phyloP scores from a whole-genome alignment of 1,140 invertebrate species.

The Drosophila elegans region DNA sequence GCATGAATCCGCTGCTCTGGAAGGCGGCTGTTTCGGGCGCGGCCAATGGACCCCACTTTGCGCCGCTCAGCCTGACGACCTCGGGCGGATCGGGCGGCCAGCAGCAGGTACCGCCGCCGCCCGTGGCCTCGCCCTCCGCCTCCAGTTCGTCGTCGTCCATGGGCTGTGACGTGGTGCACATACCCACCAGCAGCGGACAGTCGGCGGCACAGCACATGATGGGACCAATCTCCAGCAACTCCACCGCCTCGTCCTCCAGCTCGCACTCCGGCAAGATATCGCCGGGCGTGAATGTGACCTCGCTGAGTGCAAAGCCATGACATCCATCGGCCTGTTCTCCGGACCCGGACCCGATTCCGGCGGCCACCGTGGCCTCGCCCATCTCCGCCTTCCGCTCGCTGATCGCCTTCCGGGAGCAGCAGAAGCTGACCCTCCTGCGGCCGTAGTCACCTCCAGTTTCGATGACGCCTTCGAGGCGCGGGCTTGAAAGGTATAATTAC shows the following conservation, averaged over 20 bases:
- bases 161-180: constrained; percentile 84
- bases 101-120: constrained; percentile 77
- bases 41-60: constrained; percentile 73
- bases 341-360: constrained; percentile 69
- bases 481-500: constrained; percentile 56
- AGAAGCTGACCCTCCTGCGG: constrained; percentile 71
- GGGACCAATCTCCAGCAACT: constrained; percentile 81
- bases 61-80: constrained; percentile 80
- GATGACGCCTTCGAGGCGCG: constrained; percentile 20
- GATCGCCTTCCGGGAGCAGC: constrained; percentile 81
- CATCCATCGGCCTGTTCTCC: constrained; percentile 71
- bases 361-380: constrained; percentile 61
- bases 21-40: constrained; percentile 80
- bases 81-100: constrained; percentile 22
- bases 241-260: constrained; percentile 78
- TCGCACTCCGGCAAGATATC: constrained; percentile 81
- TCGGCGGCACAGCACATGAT: constrained; percentile 78
- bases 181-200: constrained; percentile 61
- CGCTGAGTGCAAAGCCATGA: constrained; percentile 81
- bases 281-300: constrained; percentile 77
- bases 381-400: constrained; percentile 81
- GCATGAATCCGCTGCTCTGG: constrained; percentile 83
- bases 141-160: constrained; percentile 86
- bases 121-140: constrained; percentile 87
- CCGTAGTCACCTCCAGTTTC: constrained; percentile 37